Base-by-base conservation (phyloP, 1,140 invertebrate genomes). In the Leptopilina clavipes region DNA sequence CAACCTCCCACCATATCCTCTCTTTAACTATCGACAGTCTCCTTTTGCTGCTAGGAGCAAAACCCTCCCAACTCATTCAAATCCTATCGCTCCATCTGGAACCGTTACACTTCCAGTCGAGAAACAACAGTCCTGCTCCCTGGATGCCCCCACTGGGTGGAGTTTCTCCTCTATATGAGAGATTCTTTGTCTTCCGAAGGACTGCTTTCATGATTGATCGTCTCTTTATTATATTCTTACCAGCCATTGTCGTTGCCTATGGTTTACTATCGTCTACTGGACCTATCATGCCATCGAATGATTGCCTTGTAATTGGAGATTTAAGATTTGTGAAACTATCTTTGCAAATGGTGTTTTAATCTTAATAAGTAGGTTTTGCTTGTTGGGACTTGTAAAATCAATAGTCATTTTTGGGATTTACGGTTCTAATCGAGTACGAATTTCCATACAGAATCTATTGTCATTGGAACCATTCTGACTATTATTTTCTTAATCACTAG, bases 31-130 rank as follows among this genome's bases (percentile, higher is more conserved):
- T 19, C 59, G 22, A 65, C 70, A 52, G 48, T 76, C 80, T 81
- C 73, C 75, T 74, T n/a, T 71, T 71, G 59, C 52, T 75, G 7
- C 7, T 3, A 8, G 71, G 56, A 74, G 73, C n/a, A 65, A n/a
- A 65, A 31, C 56, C 25, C 59, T 65, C 59, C 59, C 59, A 65
- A 65, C 19, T 65, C 22, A 65, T 65, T 65, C 59, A 65, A 65
- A 65, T 65, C 59, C 11, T 37, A 65, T 31, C 59, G 25, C 25
- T 65, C 59, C 59, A 65, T 65, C 59, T n/a, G 59, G 22, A n/a
- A 65, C 59, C 59, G 59, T 31, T 31, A 65, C 59, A 31, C 59
- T 65, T 65, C 59, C 12, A 11, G 25, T 19, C 19, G 12, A 59
- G 56, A 59, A 59, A 59, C 14, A 52, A 52, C 48, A 17, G 48